A percentile compares a stretch with the other conserved stretches of the same genome.
Evolutionary conservation across 2,113 vertebrate species (phyloP).

Genomic region (Dipodomys stephensi): DNA sequence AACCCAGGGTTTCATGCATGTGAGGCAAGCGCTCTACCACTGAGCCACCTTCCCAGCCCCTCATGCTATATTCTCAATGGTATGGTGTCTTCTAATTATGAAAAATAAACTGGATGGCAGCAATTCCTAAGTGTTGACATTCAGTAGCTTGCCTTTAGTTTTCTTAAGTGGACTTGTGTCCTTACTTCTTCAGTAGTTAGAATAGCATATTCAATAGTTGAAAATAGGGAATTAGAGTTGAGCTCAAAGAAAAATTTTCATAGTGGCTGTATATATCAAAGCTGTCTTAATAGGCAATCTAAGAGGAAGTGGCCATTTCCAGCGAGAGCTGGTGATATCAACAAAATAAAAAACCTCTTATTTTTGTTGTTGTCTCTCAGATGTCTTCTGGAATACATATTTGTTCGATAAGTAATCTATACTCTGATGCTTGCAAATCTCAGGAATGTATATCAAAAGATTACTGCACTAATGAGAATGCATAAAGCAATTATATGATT

Average conservation of each 20-base stretch:
- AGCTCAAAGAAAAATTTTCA: not conserved
- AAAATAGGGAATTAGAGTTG: not conserved
- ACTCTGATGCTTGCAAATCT: not conserved
- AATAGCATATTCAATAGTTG: not conserved
- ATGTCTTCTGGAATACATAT: not conserved
- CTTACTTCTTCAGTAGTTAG: not conserved
- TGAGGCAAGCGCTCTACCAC: too few species aligned
- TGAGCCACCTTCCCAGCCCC: too few species aligned
- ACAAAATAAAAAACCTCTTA: not conserved
- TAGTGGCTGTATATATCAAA: not conserved
- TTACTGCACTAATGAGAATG: not conserved
- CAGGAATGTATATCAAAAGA: not conserved
- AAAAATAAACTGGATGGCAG: not conserved
- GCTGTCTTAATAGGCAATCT: not conserved
- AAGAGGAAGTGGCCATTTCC: not conserved
- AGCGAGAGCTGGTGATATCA: not conserved
- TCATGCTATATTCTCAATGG: not conserved
- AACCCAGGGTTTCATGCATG: too few species aligned
- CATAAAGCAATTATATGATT: not conserved
- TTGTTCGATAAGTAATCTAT: not conserved
- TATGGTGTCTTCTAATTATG: not conserved
- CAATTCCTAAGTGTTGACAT: not conserved
- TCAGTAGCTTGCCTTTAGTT: not conserved
- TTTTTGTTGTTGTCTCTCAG: not conserved
- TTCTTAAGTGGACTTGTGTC: not conserved